phyloP scores from a whole-genome alignment of 2,797 vertebrate species.

The Amniataba percoides region DNA sequence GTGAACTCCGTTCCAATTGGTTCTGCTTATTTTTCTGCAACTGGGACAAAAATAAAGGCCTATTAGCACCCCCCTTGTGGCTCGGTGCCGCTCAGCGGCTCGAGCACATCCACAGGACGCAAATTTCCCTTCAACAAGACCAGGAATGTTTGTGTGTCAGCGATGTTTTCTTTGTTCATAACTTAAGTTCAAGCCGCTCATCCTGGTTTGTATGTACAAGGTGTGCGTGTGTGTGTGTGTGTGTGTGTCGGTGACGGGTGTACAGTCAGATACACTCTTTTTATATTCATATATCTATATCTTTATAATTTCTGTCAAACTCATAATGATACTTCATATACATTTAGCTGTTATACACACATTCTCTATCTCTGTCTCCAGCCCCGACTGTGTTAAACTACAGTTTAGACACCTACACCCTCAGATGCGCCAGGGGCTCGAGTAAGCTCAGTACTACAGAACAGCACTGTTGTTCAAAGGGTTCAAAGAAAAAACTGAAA shows the following conservation, averaged over 20 bases:
- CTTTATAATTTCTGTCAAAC: slow-evolving; percentile 84
- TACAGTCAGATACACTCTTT: slow-evolving; percentile 84
- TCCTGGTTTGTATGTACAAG: slow-evolving; percentile 91
- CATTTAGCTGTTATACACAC: slow-evolving; percentile 87
- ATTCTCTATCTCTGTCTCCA: slow-evolving; percentile 84
- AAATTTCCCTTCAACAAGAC: slow-evolving; percentile 75
- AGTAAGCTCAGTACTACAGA: slow-evolving; percentile 81
- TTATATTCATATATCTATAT: slow-evolving; percentile 83
- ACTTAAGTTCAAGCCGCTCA: slow-evolving; percentile 63
- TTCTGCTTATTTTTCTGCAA: slow-evolving; percentile 67
- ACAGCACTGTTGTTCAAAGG: slow-evolving; percentile 82
- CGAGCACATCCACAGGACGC: slow-evolving; percentile 68
- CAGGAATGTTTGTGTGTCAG: slow-evolving; percentile 86
- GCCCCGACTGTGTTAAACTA: slow-evolving; percentile 89
- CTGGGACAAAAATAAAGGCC: slow-evolving; percentile 71
- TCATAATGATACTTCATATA: slow-evolving; percentile 85
- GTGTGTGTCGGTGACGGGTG: slow-evolving; percentile 71
- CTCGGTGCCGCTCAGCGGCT: slow-evolving; percentile 84
- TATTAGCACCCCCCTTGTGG: slow-evolving; percentile 73
- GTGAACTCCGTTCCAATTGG: slow-evolving; percentile 64
- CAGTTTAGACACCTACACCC: slow-evolving; percentile 89
- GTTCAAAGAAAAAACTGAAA: slow-evolving; percentile 80
- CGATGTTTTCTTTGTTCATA: slow-evolving; percentile 70
- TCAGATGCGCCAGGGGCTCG: slow-evolving; percentile 77
- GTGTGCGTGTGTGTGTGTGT: slow-evolving; percentile 74